Base-by-base conservation (phyloP, 2,888 invertebrate species). In the Enchytraeus crypticus region DNA sequence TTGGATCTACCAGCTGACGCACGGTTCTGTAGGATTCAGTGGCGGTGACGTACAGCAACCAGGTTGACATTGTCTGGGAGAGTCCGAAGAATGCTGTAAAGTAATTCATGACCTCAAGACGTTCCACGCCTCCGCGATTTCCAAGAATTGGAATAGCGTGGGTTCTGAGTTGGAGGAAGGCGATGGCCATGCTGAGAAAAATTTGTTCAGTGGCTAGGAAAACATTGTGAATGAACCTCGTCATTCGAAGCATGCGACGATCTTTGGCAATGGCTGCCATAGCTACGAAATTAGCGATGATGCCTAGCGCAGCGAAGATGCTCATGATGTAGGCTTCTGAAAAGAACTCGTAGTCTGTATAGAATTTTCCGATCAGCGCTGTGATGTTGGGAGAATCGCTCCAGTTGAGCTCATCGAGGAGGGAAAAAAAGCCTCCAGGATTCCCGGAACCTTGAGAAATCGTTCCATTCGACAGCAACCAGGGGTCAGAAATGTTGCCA, bases 31-130 rank as follows among this genome's bases (percentile, higher is more conserved):
- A 62, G 11, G 59, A 53, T 51, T 59, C 60, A 8, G 53, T 60
- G 46, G 62, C 59, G 29, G 53, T 34, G 5, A 66, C 26, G 51
- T 65, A 61, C 30, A 66, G 54, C 53, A 61, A 18, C 63, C 63
- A 66, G 45, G 53, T 43, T 26, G 61, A 43, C 23, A 60, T 29
- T 43, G 53, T 62, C 59, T 66, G 66, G 34, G 33, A 26, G 18
- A 38, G 18, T 4, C 62, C 62, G 21, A 59, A 18, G 5, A 33
- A 27, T 21, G 58, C 53, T n/a, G 51, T 54, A 18, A 58, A 33
- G 45, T 62, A 62, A 34, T 62, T 49, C 32, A 43, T n/a, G 26
- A 58, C 23, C 27, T 51, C 51, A 4, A 58, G 58, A 11, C 32
- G 49, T 0, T 4, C 2, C 21, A 14, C 5, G 51, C 32, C n/a